Evolutionary conservation across 2,797 vertebrate genomes (phyloP).

Genomic region (Stomatorhinus walkeri): DNA sequence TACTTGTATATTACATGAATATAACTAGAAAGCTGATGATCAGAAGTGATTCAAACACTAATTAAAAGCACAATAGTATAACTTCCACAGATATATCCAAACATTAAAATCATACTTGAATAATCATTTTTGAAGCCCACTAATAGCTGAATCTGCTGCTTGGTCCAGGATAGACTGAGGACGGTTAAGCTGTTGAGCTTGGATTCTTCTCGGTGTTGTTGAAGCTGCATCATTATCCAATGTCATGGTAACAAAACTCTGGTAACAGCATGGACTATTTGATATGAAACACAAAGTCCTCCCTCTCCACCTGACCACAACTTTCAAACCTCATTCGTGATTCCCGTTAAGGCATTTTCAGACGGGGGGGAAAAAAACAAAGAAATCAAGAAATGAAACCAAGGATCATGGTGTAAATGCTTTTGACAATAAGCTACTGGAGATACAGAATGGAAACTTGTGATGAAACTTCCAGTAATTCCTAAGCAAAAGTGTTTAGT

Average conservation of each 20-base stretch:
- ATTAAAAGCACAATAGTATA: background rate
- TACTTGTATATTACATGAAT: background rate
- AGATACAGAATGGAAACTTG: background rate
- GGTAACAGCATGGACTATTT: background rate
- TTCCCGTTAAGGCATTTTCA: background rate
- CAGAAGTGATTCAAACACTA: background rate
- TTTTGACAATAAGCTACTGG: background rate
- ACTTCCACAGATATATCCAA: background rate
- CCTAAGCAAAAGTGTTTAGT: background rate
- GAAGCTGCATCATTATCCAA: background rate
- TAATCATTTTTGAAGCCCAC: background rate
- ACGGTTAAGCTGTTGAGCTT: background rate
- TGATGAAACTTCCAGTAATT: conserved; percentile 8
- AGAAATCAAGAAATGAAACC: background rate
- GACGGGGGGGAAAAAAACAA: background rate
- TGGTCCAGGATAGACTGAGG: background rate
- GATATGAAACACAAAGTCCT: background rate
- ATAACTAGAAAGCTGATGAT: background rate
- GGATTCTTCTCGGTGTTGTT: background rate
- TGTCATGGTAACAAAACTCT: background rate
- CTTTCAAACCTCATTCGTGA: background rate
- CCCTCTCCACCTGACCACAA: background rate
- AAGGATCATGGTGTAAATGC: background rate
- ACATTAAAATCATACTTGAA: background rate
- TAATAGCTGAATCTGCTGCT: background rate